phyloP scores from a whole-genome alignment of 2,888 invertebrate genomes.

The Sturmia bella region DNA sequence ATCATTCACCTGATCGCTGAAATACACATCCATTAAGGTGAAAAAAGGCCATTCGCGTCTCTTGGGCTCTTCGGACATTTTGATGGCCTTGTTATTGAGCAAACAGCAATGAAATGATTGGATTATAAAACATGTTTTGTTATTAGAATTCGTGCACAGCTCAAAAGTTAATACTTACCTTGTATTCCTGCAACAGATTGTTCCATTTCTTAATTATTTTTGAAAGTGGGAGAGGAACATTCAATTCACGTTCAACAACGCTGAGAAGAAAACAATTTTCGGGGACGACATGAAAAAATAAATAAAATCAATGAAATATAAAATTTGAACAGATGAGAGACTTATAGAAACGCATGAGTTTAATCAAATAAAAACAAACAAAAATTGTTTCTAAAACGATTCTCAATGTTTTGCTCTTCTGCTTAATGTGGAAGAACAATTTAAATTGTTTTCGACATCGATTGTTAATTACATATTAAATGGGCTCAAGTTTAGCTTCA shows the following conservation, averaged over 20 bases:
- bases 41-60: constrained; percentile 82
- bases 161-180: constrained; percentile 75
- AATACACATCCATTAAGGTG: constrained; percentile 82
- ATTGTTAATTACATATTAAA: too few relatives aligned
- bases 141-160: constrained; percentile 6
- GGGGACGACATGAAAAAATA: constrained; percentile 50
- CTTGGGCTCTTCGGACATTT: constrained; percentile 82
- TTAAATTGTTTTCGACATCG: too few relatives aligned
- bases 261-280: constrained; percentile 72
- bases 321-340: constrained; percentile 21
- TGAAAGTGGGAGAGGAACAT: constrained; percentile 82
- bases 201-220: constrained; percentile 83
- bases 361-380: too few relatives aligned
- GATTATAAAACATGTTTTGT: not conserved
- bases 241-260: constrained; percentile 81
- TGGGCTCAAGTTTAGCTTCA: too few relatives aligned
- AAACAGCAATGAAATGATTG: not conserved
- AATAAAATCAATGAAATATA: constrained; percentile 51
- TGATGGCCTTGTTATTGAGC: constrained; percentile 77
- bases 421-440: too few relatives aligned
- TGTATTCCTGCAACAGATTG: constrained; percentile 82
- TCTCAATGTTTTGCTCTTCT: too few relatives aligned
- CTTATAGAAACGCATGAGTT: not conserved
- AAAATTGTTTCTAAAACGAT: too few relatives aligned
- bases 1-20: constrained; percentile 82